Evolutionary conservation across 1,140 invertebrate genomes (phyloP), one percentile per base, ranked within the genome.

Genomic region (Nixonia krombeini): DNA sequence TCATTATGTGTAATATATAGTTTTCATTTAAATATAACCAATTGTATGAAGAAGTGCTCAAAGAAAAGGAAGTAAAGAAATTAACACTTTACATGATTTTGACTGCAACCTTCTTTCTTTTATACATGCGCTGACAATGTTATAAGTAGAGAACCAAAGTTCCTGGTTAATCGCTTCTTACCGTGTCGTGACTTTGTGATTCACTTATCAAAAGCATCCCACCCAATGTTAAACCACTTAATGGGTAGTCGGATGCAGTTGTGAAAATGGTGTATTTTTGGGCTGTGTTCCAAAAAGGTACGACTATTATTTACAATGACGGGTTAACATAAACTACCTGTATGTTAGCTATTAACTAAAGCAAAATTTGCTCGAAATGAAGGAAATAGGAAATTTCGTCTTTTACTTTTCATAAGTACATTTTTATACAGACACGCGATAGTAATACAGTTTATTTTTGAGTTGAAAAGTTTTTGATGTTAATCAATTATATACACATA

Each of bases 221-320:
- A 56, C 61, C 52, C 62, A 65, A 56, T 9, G 62, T 57, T 57
- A 52, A n/a, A 35, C 52, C 56, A 56, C 61, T 64, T 64, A 57
- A 55, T 52, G 62, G 53, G 55, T 57, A 58, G 62, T 58, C 53
- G 49, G 49, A 65, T 66, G 59, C 59, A 59, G 50, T 49, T 66
- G 55, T 65, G 53, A 58, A 38, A 65, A 45, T 52, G 41, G 56
- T 61, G 42, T 52, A 46, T 31, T 31, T 55, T 64, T 64, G 51
- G 59, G 55, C 38, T 50, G n/a, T 55, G 44, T 4, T 55, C 59
- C 59, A 55, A 55, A 55, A 33, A 31, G 50, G 49, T 47, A 42
- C 45, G 28, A 25, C 42, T 46, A 53, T n/a, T n/a, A n/a, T 47
- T 49, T 26, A 29, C 42, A 21, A 55, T 38, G 31, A 13, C 29